Evolutionary conservation across 2,797 vertebrate genomes (phyloP), one percentile per base, ranked within the genome.

Genomic region (Cyclopterus lumpus): DNA sequence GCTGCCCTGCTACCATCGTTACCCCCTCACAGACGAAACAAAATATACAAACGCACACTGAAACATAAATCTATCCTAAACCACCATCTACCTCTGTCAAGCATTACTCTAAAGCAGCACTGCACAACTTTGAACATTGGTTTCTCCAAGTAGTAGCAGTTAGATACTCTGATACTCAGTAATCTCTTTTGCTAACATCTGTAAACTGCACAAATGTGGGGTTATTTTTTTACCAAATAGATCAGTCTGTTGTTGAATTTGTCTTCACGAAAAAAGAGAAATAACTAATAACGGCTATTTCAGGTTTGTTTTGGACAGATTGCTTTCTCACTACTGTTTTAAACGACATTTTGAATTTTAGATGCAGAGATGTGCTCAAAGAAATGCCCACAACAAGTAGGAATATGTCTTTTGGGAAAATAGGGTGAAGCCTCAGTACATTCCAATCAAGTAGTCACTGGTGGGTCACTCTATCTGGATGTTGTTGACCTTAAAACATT

Each of bases 1-100:
- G 89, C 93, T 92, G 91, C 88, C 88, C 79, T 48, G 71, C 87
- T 86, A 62, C 87, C 84, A 81, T 85, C 83, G 34, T 84, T 88
- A 83, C 87, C 74, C 20, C 60, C 81, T 87, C 83, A 60, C 75
- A 80, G 74, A 67, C 75, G 26, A 73, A 76, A 86, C 71, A 80
- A 86, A 71, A 86, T 54, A 14, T 15, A 57, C 71, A 73, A 8
- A 70, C 5, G n/a, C 67, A 77, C 46, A 51, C 49, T 60, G 22
- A n/a, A 59, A 75, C 87, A 71, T 51, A n/a, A 59, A 84, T 82
- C 62, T 34, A 32, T 46, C 46, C n/a, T 34, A 14, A 80, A 78
- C 78, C 69, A 71, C 8, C 34, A 42, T 67, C 36, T 20, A 62
- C 57, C n/a, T 66, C 38, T 28, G 34, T 57, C 59, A 54, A 22